Conservation (phyloP, 37 sponge, comb jelly and placozoan species). For the Beroe forskalii region DNA sequence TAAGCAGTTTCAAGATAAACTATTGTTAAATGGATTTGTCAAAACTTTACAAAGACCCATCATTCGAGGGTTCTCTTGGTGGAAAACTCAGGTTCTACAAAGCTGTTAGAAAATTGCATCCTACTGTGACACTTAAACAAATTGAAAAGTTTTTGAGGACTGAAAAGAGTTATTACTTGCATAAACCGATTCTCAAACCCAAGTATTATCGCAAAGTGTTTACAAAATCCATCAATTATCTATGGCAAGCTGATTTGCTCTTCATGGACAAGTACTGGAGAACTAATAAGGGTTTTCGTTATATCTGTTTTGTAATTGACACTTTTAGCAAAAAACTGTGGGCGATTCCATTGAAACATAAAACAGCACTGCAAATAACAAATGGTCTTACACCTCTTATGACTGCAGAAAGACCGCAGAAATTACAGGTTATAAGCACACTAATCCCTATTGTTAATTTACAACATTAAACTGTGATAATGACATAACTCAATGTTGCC, state of each 20-base stretch:
- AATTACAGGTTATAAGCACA: not conserved
- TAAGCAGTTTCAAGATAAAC: not conserved
- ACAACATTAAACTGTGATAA: too few species aligned
- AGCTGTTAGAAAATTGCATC: not conserved
- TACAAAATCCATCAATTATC: constrained; percentile 12
- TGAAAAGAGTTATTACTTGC: constrained; percentile 32
- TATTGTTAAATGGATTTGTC: not conserved
- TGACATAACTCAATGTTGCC: too few species aligned
- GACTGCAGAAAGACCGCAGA: constrained; percentile 9
- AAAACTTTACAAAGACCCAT: constrained; percentile 27
- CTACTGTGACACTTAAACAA: not conserved
- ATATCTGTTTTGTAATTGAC: constrained; percentile 41
- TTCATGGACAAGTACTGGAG: constrained; percentile 35
- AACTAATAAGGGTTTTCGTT: constrained; percentile 15
- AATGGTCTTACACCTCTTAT: constrained; percentile 16
- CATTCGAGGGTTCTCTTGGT: constrained; percentile 20
- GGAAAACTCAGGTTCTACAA: not conserved
- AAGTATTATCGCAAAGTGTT: constrained; percentile 23
- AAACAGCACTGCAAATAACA: constrained; percentile 4
- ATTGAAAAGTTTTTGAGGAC: constrained; percentile 16
- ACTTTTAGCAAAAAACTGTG: constrained; percentile 32
- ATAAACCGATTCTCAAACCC: constrained; percentile 10
- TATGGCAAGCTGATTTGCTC: constrained; percentile 38
- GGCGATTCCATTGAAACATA: constrained; percentile 4
- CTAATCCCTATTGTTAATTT: not conserved